Base-by-base conservation (phyloP, 2,888 invertebrate species). In the Bugula neritina region DNA sequence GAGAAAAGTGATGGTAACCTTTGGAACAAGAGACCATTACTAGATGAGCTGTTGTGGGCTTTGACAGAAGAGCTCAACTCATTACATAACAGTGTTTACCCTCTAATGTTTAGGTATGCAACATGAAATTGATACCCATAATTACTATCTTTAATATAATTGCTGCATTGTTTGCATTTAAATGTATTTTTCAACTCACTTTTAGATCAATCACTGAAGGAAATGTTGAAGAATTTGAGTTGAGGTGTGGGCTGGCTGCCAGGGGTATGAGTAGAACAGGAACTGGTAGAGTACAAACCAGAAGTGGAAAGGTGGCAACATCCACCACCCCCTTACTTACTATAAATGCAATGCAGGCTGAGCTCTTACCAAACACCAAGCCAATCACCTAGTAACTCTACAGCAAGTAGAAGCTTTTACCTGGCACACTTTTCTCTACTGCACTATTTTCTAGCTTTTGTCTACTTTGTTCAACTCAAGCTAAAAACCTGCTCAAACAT, bases 1-100 rank as follows among this genome's bases (percentile, higher is more conserved):
- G 63, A 63, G n/a, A 63, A n/a, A 34, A 31, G 31, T 27, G 63
- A 63, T n/a, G 63, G 63, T 5, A 63, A 63, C 31, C 27, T 63
- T 13, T 63, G 63, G 63, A 63, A 27, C 17, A 63, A 63, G 34
- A 27, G 63, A 25, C 63, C 63, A 34, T 10, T 63, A 27, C 31
- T 31, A 31, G 63, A 21, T 34, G 63, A 63, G n/a, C 27, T 63
- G 63, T 31, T 63, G 27, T 63, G 27, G 27, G 63, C 63, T 13
- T n/a, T 63, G 2, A 27, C 31, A 13, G 63, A 63, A n/a, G 63
- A 63, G n/a, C 31, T 63, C 3, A 34, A 10, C 34, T 63, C 63
- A 31, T 31, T 63, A 3, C 63, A 27, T 5, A 13, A 10, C 10
- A 31, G 31, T 13, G 31, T 63, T 5, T 63, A 63, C 31, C 63